Evolutionary conservation across 1,140 invertebrate genomes (phyloP), one percentile per base, ranked within the genome.

Genomic region (Lepidurus apus): DNA sequence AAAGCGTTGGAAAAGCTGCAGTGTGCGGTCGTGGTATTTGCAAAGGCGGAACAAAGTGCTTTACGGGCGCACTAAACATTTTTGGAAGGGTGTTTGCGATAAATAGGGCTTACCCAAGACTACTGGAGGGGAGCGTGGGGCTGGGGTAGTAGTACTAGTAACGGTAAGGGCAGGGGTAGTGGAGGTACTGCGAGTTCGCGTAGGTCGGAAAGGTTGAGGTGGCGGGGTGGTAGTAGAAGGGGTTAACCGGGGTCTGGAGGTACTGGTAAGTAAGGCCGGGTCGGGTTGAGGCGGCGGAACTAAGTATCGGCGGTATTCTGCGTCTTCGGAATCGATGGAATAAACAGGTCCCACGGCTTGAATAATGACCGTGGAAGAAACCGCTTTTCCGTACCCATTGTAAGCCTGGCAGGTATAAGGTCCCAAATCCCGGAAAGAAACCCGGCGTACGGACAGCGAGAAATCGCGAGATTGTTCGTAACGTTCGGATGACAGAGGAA

Each of bases 341-440:
- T 86, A 82, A 11, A 90, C 88, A 0, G 91, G 90, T 11, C 91
- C 90, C 74, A 91, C 83, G 0, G 91, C 91, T 82, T 90, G 89
- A 0, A 96, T 86, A 0, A 88, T 89, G 0, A 94, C 87, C 1
- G 89, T 89, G 89, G 91, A 92, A 24, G 91, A 91, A 0, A 91
- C 91, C 5, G 93, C 90, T 78, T 89, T 89, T 4, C 92, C 93
- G 7, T 90, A 83, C 1, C 92, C 93, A 83, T 96, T 96, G 84
- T 93, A 96, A 1, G 93, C 93, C 82, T 94, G 92, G 82, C 94
- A 96, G 0, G 91, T 92, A 84, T 96, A 95, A n/a, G 91, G 86
- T 11, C 94, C 94, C 4, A 94, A 87, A 81, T 91, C 91, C 17
- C 89, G 88, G 1, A 92, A 80, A 7, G 89, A 88, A 1, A 97